Base-by-base conservation (phyloP, 2,888 invertebrate genomes). In the Platycnemis pennipes region DNA sequence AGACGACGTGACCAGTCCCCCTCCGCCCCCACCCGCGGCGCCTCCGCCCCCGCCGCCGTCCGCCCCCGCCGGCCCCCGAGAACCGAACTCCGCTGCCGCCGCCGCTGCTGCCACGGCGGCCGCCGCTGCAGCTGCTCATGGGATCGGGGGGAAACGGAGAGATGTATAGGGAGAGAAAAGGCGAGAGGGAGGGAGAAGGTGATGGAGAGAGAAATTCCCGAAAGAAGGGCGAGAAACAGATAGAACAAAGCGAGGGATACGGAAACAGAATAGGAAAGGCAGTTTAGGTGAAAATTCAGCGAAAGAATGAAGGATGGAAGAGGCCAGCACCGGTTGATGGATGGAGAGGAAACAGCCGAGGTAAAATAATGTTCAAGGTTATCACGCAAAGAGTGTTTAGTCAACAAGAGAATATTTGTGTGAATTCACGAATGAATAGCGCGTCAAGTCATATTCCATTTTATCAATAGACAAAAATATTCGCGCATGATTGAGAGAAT, bases 91-190 rank as follows among this genome's bases (percentile, higher is more conserved):
- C 26, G 91, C 91, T n/a, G 91, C 91, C 44, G 91, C 91, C 44
- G 91, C 89, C 53, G 89, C 89, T 56, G 89, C 89, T 89, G 89
- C 89, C 42, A 89, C 89, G 37, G 89, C 89, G 53, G 89, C 89
- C 42, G 89, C 89, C 46, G 89, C 89, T 31, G 89, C 89, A 56
- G 56, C 56, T 77, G 56, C 5, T n/a, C n/a, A n/a, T 31, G 31
- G 46, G 88, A 49, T n/a, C 11, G 88, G 88, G 5, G 31, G 31
- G 31, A 13, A 69, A 49, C 13, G 46, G 45, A n/a, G 26, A 3
- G 26, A 19, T 2, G 26, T 22, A 11, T 11, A 87, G 87, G 4
- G 56, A 53, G 22, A 56, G 11, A 42, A 19, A 63, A 11, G 7
- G 19, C 5, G 22, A 31, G 2, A n/a, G 56, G 42, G 56, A 89